These are phyloP conservation scores for Enteromius trimaculatus DNA, from an alignment of 2,797 vertebrate species.

Conservation along the genomic window DNA sequence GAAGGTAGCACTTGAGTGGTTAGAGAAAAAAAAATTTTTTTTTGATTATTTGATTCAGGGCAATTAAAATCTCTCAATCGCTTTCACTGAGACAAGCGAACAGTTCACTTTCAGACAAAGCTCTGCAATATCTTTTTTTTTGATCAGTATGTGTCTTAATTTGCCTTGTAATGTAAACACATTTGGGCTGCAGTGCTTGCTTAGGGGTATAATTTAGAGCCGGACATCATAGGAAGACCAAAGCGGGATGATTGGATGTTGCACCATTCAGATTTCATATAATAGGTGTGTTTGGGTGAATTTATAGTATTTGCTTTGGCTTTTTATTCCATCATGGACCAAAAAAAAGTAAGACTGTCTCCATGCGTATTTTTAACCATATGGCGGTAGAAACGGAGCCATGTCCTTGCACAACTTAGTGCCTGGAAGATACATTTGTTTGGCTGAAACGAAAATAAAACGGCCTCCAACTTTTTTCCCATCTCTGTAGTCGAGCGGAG, in stretches of 20 bases:
- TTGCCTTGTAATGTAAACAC: conserved; percentile 36
- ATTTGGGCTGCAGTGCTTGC: conserved; percentile 25
- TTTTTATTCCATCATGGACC: neutral
- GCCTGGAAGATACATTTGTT: conserved; percentile 30
- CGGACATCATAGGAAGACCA: neutral
- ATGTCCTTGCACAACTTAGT: conserved; percentile 20
- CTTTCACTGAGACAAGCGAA: neutral
- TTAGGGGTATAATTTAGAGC: conserved; percentile 21
- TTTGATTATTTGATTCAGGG: conserved; percentile 26
- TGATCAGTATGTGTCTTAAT: neutral
- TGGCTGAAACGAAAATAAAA: conserved; percentile 50
- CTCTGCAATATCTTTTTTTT: neutral
- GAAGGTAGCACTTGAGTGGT: conserved; percentile 20
- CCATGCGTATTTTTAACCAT: conserved; percentile 28
- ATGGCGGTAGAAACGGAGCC: conserved; percentile 10
- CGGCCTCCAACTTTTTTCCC: conserved; percentile 22
- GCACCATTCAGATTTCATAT: conserved; percentile 9
- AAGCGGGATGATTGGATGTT: conserved; percentile 16
- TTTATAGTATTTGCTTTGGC: conserved; percentile 18
- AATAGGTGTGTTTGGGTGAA: neutral
- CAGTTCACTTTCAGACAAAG: neutral
- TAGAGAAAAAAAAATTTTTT: conserved; percentile 17
- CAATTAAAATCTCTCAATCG: conserved; percentile 8
- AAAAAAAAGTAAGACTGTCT: neutral
- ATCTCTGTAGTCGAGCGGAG: conserved; percentile 41